Evolutionary conservation across 1,140 invertebrate genomes (phyloP).

Genomic region (Papilio xuthus): DNA sequence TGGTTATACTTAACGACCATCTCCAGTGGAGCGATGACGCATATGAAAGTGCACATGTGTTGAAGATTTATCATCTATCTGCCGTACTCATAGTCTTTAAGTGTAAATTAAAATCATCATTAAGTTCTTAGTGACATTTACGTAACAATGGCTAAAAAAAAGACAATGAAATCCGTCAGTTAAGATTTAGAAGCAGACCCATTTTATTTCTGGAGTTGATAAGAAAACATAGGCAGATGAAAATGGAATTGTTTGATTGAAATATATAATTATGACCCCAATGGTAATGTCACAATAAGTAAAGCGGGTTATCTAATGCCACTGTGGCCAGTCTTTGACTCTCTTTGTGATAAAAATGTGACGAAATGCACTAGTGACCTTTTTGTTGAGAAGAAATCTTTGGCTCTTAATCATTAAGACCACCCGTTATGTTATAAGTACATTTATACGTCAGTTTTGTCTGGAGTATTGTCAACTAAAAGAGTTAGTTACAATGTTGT

Average conservation of each 20-base stretch:
- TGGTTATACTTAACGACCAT: slow-evolving; percentile 31
- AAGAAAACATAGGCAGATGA: neutral
- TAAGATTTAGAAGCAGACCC: too few relatives aligned
- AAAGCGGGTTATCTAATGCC: neutral
- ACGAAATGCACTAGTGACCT: neutral
- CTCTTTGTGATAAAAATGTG: neutral
- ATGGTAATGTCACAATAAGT: neutral
- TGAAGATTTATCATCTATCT: neutral
- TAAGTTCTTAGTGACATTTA: too few relatives aligned
- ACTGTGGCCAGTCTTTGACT: neutral
- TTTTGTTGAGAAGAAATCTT: neutral
- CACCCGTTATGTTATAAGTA: neutral
- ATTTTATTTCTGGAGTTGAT: too few relatives aligned
- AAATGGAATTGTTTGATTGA: neutral
- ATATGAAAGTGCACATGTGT: neutral
- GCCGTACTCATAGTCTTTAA: neutral
- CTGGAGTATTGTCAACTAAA: neutral
- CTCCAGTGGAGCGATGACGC: slow-evolving; percentile 18
- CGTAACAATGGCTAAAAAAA: neutral
- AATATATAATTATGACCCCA: neutral
- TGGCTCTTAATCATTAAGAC: neutral
- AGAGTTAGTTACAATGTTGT: too few relatives aligned
- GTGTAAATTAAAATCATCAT: too few relatives aligned
- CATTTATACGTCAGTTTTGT: neutral
- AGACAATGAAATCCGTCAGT: neutral